Conservation (phyloP, 2,113 vertebrate genomes). For the Actinemys pallida region DNA sequence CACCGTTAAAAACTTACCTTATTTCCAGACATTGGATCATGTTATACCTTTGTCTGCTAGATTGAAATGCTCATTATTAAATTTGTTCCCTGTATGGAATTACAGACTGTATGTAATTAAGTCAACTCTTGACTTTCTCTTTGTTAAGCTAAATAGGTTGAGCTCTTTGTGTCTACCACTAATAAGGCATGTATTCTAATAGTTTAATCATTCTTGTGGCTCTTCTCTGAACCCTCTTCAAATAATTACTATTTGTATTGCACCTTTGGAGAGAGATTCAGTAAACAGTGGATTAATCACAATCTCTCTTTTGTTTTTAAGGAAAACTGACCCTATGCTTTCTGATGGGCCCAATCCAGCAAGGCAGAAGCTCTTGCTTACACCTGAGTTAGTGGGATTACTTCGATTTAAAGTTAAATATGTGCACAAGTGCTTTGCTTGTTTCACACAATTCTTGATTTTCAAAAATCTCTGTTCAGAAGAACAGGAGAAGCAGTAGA, state of each 20-base stretch:
- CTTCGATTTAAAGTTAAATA: background rate
- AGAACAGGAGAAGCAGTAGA: background rate
- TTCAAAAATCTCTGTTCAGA: background rate
- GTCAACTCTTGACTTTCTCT: too few relatives aligned
- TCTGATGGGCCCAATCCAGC: background rate
- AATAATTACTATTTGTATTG: background rate
- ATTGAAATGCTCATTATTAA: too few relatives aligned
- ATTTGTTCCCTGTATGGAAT: too few relatives aligned
- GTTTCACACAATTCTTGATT: background rate
- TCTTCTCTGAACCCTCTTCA: too few relatives aligned
- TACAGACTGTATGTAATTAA: too few relatives aligned
- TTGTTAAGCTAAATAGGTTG: too few relatives aligned
- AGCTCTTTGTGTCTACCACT: too few relatives aligned
- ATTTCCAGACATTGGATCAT: background rate
- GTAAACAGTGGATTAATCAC: background rate
- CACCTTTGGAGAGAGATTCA: background rate
- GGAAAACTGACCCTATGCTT: background rate
- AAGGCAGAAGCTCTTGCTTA: background rate
- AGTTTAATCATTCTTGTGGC: too few relatives aligned
- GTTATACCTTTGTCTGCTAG: background rate
- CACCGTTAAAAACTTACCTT: background rate
- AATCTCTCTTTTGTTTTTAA: background rate
- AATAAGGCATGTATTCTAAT: too few relatives aligned
- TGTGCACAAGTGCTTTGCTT: background rate
- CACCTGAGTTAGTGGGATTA: rapidly evolving